Conservation (phyloP, 2,113 vertebrate species). For the Pterocles orientalis region DNA sequence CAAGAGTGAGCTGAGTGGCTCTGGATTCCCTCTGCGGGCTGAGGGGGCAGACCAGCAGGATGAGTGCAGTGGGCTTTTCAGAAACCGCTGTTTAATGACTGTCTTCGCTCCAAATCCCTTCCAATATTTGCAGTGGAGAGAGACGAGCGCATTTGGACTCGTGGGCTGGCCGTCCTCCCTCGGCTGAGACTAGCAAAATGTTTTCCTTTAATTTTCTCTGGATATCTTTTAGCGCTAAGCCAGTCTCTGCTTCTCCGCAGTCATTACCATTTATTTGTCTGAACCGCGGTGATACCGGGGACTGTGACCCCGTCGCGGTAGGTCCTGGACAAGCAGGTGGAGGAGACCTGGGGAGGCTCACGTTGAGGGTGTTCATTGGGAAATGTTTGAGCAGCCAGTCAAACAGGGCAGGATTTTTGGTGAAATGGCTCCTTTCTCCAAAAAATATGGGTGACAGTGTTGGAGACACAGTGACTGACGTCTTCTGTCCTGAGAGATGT, state of each 20-base stretch:
- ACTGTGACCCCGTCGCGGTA: not conserved
- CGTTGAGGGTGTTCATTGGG: not conserved
- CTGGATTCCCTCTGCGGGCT: not conserved
- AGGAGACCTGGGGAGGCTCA: not conserved
- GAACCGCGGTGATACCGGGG: fast-evolving
- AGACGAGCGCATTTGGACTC: not conserved
- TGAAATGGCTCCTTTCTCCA: not conserved
- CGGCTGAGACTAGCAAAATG: not conserved
- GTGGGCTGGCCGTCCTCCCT: not conserved
- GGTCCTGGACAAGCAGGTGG: fast-evolving
- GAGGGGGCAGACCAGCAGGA: not conserved
- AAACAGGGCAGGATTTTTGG: not conserved
- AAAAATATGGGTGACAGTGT: fast-evolving
- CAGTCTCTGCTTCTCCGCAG: not conserved
- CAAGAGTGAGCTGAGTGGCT: not conserved
- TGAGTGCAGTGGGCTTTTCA: not conserved
- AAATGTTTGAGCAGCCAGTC: not conserved
- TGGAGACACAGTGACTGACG: fast-evolving
- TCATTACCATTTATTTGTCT: not conserved
- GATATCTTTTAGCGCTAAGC: not conserved
- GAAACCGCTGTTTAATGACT: not conserved
- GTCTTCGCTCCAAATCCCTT: conserved; percentile 6
- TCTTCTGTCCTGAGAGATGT: fast-evolving
- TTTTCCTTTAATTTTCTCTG: conserved; percentile 35
- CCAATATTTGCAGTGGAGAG: conserved; percentile 30